Base-by-base conservation (phyloP, 2,113 vertebrate species). In the Megalops atlanticus region DNA sequence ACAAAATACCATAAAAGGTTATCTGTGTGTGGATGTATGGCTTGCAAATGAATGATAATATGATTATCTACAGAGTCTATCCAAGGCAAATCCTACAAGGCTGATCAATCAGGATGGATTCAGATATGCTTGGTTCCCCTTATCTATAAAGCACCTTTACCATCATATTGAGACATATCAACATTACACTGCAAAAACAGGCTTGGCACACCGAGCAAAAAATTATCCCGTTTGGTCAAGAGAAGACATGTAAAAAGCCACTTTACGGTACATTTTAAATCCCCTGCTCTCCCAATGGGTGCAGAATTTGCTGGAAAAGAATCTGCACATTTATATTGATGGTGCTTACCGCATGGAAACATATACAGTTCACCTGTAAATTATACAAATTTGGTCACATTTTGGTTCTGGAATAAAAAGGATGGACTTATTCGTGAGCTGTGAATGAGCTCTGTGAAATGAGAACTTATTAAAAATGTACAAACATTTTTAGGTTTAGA, bases 1-100 rank as follows among this genome's bases (percentile, higher is more conserved):
- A 94, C 94, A 95, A 94, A 91, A 89, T 83, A 52, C 93, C 94
- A 95, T 96, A 95, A 96, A 95, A 95, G 40, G 85, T 82, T 90
- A 86, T 90, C 85, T 87, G 77, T 86, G 77, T 91, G 88, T 91
- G 90, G 89, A 88, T 89, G 84, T 90, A 89, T 89, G 80, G 81
- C 87, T 82, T 77, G 43, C 86, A 83, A n/a, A 85, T 88, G 85
- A 75, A 88, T 85, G 79, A 85, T 38, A 64, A 88, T 85, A 74
- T 85, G 86, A 81, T 86, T 82, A 84, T 85, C 85, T 77, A 81
- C 81, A 90, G 84, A 88, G 76, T 77, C 76, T 64, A 18, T 39
- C 49, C 76, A 77, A 64, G 43, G 74, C 43, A 49, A 49, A 31
- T 31, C 43, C 74, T 49, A 15, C 5, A 64, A 77, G 47, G 47